Conservation (phyloP, 2,797 vertebrate species). For the Ctenochaetus hawaiiensis region DNA sequence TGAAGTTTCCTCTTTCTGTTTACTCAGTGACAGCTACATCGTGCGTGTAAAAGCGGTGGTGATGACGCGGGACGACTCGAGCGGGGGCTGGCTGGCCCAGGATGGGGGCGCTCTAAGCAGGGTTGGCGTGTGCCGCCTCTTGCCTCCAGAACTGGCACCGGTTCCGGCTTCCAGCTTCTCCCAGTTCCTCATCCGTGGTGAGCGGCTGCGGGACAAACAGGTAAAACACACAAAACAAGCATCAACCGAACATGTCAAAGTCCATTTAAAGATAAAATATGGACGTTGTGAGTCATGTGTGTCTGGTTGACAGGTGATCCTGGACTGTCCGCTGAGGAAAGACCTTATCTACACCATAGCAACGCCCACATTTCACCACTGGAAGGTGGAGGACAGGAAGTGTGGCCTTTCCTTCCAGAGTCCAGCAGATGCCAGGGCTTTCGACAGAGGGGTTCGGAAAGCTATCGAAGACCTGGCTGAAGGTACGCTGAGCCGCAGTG, state of each 20-base stretch:
- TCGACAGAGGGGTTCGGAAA: constrained; percentile 97
- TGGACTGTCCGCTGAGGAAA: constrained; percentile 97
- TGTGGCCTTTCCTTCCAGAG: constrained; percentile 98
- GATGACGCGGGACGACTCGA: constrained; percentile 99
- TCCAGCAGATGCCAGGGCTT: constrained; percentile 96
- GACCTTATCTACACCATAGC: constrained; percentile 98
- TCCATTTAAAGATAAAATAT: neutral
- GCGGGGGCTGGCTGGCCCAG: constrained; percentile 98
- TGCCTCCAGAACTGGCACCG: constrained; percentile 87
- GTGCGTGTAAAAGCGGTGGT: constrained; percentile 99
- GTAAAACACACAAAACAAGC: constrained; percentile 71
- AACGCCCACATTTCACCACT: constrained; percentile 98
- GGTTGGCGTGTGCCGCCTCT: constrained; percentile 96
- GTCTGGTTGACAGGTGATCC: constrained; percentile 88
- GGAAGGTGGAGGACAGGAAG: constrained; percentile 96
- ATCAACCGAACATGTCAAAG: rapidly evolving
- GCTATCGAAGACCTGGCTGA: constrained; percentile 98
- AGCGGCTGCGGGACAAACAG: constrained; percentile 98
- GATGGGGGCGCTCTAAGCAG: constrained; percentile 96
- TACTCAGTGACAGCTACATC: constrained; percentile 98
- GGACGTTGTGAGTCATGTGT: neutral
- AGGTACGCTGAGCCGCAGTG: constrained; percentile 80
- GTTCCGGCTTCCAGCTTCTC: constrained; percentile 66
- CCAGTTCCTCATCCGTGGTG: constrained; percentile 97
- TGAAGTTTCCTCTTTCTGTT: constrained; percentile 24